Base-by-base conservation (phyloP, 1,140 invertebrate genomes). In the Heliconius himera region DNA sequence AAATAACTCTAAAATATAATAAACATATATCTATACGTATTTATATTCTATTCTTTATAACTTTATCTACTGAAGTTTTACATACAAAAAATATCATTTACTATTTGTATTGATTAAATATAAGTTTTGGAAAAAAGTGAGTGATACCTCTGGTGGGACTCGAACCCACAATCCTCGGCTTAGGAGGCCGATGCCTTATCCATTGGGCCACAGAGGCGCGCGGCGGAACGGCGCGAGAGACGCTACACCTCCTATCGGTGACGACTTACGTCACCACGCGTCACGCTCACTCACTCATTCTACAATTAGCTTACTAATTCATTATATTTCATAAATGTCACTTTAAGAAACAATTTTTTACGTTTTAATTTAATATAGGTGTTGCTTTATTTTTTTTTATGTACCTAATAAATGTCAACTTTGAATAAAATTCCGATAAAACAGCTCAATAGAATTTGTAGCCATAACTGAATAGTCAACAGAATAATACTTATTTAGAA, bases 121-220 rank as follows among this genome's bases (percentile, higher is more conserved):
- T 5, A 29, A 29, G 1, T 26, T 66, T 66, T 66, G 13, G 26
- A 29, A 66, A 66, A 66, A 66, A 66, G 60, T 26, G 22, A 13
- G 16, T 3, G 22, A 72, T 96, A 96, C 96, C 96, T 96, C 96
- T 96, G 96, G 96, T 96, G 96, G 96, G 96, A 96, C 96, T 96
- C 96, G 96, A 96, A 96, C 96, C 96, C 96, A 96, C 96, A 96
- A 96, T 96, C 96, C 96, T 95, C 96, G 96, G 96, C 96, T 96
- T 96, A 96, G 96, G 96, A 96, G 96, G 96, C 96, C 96, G 96
- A 96, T 96, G 96, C 96, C 96, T 96, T 96, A 96, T 96, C 96
- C 96, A 96, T 96, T 96, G 96, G 96, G 96, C 96, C 96, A 96
- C 96, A 96, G 95, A 95, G 95, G 95, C 95, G 91, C 74, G 84